Conservation (phyloP, 2,113 vertebrate genomes). For the Anolis sagrei region DNA sequence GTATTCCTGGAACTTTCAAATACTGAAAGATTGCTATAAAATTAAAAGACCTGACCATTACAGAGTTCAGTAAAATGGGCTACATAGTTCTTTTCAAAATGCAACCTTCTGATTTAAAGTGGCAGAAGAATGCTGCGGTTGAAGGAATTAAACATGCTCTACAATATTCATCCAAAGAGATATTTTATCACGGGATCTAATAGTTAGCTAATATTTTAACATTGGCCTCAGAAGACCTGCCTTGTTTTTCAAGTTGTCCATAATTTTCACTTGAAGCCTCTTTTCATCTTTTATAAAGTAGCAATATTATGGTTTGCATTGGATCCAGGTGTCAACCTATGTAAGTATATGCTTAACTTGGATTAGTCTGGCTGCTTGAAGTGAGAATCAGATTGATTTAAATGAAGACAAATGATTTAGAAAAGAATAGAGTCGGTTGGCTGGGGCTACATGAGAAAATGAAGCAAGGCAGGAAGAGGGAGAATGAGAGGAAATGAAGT, state of each 20-base stretch:
- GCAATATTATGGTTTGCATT: no score
- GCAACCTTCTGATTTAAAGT: not conserved
- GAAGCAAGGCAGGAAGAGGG: not conserved
- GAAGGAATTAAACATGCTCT: not conserved
- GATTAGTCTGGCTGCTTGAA: no score
- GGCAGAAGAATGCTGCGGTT: not conserved
- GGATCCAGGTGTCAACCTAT: no score
- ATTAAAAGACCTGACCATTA: constrained; percentile 12
- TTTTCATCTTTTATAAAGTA: not conserved
- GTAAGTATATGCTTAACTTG: no score
- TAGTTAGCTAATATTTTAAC: not conserved
- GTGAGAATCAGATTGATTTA: no score
- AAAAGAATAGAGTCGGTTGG: no score
- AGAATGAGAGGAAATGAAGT: not conserved
- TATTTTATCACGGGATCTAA: not conserved
- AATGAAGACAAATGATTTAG: no score
- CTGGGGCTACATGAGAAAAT: no score
- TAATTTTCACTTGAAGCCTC: not conserved
- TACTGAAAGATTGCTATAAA: constrained; percentile 19
- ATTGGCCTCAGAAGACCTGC: not conserved
- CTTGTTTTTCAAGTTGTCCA: not conserved
- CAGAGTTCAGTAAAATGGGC: constrained; percentile 1
- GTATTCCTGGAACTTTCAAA: constrained; percentile 26
- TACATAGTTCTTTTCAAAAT: constrained; percentile 4
- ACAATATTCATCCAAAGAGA: not conserved